These are phyloP conservation scores for Mastigias papua DNA, from an alignment of 30 jellyfish, hydroid and myxozoan genomes.

Conservation along the genomic window DNA sequence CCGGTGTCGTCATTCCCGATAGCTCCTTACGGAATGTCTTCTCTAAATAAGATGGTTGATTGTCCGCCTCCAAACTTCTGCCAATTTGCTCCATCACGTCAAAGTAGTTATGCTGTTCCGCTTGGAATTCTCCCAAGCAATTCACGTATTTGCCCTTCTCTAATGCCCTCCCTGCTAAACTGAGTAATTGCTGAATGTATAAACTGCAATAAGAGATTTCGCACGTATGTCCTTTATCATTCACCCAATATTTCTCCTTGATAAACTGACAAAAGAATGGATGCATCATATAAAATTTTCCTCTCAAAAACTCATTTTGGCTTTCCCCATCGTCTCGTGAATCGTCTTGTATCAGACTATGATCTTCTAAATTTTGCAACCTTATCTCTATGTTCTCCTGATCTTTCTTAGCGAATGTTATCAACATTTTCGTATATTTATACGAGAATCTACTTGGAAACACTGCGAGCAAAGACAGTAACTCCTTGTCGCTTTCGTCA, in stretches of 20 bases:
- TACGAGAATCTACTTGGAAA: conserved; percentile 41
- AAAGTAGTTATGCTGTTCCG: conserved; percentile 13
- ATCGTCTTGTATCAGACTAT: not conserved
- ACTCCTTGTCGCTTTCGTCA: not conserved
- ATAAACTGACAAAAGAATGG: conserved; percentile 21
- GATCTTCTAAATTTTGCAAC: not conserved
- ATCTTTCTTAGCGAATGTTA: not conserved
- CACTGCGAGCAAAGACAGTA: conserved; percentile 24
- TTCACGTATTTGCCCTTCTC: conserved; percentile 2
- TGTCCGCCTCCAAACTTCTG: not conserved
- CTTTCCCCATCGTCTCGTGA: too few species aligned
- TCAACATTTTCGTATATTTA: not conserved
- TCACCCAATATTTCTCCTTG: not conserved
- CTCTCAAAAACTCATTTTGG: not conserved
- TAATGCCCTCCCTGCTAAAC: not conserved
- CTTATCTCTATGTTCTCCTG: not conserved
- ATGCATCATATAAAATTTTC: conserved; percentile 8
- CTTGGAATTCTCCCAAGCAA: conserved; percentile 23
- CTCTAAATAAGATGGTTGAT: not conserved
- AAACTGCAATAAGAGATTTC: not conserved
- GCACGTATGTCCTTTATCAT: not conserved
- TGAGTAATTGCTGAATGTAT: not conserved
- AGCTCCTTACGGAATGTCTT: not conserved
- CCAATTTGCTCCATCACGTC: conserved; percentile 2
- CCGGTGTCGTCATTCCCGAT: not conserved